Evolutionary conservation across 2,113 vertebrate species (phyloP).

Genomic region (Neoarius graeffei): DNA sequence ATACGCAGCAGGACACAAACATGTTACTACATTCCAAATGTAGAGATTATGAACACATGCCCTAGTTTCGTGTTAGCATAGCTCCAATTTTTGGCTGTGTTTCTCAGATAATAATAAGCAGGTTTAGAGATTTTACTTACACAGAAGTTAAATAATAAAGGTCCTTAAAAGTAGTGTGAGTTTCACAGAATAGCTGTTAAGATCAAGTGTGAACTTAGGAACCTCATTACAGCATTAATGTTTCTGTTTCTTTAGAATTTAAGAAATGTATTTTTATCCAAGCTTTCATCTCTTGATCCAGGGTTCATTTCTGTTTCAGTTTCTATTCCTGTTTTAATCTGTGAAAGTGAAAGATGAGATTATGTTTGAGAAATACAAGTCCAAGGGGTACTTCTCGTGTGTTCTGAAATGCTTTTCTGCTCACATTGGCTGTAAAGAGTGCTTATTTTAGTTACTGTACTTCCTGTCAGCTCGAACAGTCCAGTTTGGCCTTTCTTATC

Average conservation of each 20-base stretch:
- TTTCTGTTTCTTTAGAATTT: neutral
- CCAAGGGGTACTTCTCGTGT: neutral
- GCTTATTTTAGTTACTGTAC: neutral
- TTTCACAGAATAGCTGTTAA: neutral
- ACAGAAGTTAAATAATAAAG: neutral
- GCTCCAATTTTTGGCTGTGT: neutral
- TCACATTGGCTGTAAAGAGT: neutral
- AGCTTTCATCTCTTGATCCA: neutral
- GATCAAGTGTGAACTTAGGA: neutral
- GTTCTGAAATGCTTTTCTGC: neutral
- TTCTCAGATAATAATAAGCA: neutral
- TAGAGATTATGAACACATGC: neutral
- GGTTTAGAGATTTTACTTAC: neutral
- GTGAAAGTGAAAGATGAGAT: neutral
- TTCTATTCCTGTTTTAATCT: neutral
- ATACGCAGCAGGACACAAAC: neutral
- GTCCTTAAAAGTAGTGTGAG: neutral
- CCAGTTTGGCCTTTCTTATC: neutral
- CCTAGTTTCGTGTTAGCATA: neutral
- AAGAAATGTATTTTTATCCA: neutral
- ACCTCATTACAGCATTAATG: neutral
- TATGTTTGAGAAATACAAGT: neutral
- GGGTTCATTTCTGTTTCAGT: neutral
- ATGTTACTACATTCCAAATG: neutral
- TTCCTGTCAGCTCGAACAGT: neutral